phyloP scores from a whole-genome alignment of 2,113 vertebrate species.

The Pterophyllum scalare region DNA sequence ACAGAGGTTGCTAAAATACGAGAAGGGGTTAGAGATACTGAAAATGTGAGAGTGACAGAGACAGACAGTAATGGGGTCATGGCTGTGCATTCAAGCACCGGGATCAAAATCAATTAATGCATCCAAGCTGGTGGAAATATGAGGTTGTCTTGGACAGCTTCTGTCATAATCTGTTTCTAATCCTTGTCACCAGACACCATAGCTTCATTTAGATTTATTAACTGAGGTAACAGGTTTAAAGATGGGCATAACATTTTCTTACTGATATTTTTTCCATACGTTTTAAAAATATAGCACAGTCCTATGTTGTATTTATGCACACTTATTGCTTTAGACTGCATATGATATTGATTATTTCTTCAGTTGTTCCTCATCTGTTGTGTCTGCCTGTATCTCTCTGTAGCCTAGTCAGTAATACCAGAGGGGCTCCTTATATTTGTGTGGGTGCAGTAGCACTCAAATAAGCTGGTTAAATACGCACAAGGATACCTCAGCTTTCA shows the following conservation, averaged over 20 bases:
- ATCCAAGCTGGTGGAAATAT: constrained; percentile 49
- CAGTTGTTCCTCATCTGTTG: constrained; percentile 23
- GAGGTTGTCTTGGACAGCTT: constrained; percentile 44
- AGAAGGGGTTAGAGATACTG: neutral
- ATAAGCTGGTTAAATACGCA: constrained; percentile 88
- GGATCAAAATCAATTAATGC: constrained; percentile 52
- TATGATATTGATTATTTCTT: neutral
- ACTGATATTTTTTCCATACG: neutral
- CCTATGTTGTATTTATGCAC: neutral
- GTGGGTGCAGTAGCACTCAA: constrained; percentile 80
- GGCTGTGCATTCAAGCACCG: constrained; percentile 24
- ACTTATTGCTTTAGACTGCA: neutral
- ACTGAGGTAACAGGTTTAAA: constrained; percentile 19
- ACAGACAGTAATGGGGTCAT: constrained; percentile 43
- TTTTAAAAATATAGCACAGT: neutral
- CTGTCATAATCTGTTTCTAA: constrained; percentile 61
- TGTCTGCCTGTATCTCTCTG: constrained; percentile 28
- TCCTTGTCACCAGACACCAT: constrained; percentile 52
- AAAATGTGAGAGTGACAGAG: constrained; percentile 26
- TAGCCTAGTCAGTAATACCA: constrained; percentile 61
- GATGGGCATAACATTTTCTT: constrained; percentile 20
- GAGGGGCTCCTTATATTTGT: constrained; percentile 71
- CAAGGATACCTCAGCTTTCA: constrained; percentile 81
- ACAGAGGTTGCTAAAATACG: neutral
- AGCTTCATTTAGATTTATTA: constrained; percentile 51